Evolutionary conservation across 2,113 vertebrate species (phyloP).

Genomic region (Xiphias gladius): DNA sequence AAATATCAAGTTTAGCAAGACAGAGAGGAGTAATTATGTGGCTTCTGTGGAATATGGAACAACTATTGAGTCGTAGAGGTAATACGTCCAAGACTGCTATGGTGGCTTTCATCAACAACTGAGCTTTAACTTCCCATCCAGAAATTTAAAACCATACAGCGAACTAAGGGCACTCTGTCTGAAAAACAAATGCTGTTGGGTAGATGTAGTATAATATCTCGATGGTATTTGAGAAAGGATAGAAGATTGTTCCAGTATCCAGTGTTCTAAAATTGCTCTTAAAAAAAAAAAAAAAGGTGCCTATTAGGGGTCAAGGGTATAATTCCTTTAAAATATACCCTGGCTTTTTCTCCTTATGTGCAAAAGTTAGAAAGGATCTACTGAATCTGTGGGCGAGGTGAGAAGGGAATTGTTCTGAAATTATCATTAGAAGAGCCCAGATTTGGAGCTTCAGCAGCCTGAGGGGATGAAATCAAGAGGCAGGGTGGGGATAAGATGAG

Average conservation of each 20-base stretch:
- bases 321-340: background rate
- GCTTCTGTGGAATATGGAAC: conserved; percentile 46
- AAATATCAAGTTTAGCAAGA: conserved; percentile 63
- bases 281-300: conserved; percentile 5
- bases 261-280: background rate
- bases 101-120: conserved; percentile 38
- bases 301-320: background rate
- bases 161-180: conserved; percentile 19
- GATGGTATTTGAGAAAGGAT: background rate
- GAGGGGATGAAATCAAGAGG: background rate
- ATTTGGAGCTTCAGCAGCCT: background rate
- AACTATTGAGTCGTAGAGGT: conserved; percentile 35
- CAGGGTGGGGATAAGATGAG: background rate
- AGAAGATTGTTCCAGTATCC: conserved; percentile 10
- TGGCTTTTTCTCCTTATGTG: conserved; percentile 22
- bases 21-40: conserved; percentile 35
- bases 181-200: background rate
- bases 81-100: conserved; percentile 31
- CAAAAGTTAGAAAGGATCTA: conserved; percentile 31
- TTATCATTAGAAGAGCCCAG: background rate
- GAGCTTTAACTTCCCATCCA: conserved; percentile 8
- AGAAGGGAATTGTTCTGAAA: no score
- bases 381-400: background rate
- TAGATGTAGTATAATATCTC: background rate
- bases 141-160: conserved; percentile 21